These are phyloP conservation scores for Oryzias curvinotus DNA, from an alignment of 2,113 vertebrate species.

Conservation along the genomic window DNA sequence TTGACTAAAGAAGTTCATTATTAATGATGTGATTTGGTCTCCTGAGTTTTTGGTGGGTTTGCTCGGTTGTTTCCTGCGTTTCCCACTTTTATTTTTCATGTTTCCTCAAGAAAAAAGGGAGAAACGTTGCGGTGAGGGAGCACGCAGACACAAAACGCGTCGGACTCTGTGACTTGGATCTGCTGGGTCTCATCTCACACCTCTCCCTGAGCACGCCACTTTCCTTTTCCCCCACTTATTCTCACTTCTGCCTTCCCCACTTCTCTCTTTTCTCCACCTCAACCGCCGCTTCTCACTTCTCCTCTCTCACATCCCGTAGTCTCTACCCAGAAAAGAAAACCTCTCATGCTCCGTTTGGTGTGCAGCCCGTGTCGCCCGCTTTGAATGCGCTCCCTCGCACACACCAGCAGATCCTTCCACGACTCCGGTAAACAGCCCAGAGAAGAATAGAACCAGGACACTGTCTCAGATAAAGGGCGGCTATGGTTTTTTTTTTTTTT, in stretches of 20 bases:
- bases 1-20: too few species aligned
- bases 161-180: slow-evolving; percentile 34
- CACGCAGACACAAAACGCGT: not conserved
- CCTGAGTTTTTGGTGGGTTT: too few species aligned
- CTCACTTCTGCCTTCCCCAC: not conserved
- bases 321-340: slow-evolving; percentile 53
- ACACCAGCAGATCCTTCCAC: slow-evolving; percentile 34
- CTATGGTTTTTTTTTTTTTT: slow-evolving; percentile 2
- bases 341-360: slow-evolving; percentile 55
- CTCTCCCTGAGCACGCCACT: slow-evolving; percentile 20
- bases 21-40: too few species aligned
- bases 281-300: slow-evolving; percentile 31
- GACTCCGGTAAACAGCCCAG: slow-evolving; percentile 53
- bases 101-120: not conserved
- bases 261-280: slow-evolving; percentile 10
- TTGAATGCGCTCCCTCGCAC: slow-evolving; percentile 37
- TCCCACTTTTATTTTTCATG: too few species aligned
- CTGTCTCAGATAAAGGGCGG: slow-evolving; percentile 54
- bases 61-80: too few species aligned
- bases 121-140: not conserved
- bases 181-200: slow-evolving; percentile 55
- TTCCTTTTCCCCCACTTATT: not conserved
- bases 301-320: slow-evolving; percentile 43
- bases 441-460: slow-evolving; percentile 70
- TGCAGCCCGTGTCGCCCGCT: slow-evolving; percentile 53